Evolutionary conservation across 2,113 vertebrate genomes (phyloP).

Genomic region (Pterocles gutturalis): DNA sequence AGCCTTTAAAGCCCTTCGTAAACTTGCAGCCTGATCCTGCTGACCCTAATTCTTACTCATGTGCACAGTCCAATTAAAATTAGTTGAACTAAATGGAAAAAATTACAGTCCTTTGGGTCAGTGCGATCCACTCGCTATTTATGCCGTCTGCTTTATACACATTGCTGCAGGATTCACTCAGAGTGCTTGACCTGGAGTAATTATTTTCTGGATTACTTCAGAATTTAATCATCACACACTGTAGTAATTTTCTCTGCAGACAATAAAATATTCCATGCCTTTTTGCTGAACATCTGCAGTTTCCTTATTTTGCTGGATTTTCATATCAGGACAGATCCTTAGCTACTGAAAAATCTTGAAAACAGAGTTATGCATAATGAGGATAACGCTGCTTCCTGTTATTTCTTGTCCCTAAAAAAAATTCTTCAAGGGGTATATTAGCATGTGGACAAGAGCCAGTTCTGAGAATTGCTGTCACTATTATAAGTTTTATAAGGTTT

Average conservation of each 20-base stretch:
- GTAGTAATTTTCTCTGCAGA: background rate
- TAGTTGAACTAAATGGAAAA: background rate
- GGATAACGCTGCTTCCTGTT: background rate
- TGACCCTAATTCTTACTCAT: slow-evolving; percentile 23
- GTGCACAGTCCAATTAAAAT: slow-evolving; percentile 40
- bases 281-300: background rate
- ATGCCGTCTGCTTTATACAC: background rate
- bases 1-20: slow-evolving; percentile 30
- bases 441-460: background rate
- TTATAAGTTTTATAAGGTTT: background rate
- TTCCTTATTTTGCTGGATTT: slow-evolving; percentile 18
- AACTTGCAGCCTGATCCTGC: slow-evolving; percentile 32
- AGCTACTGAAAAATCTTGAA: background rate
- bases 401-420: background rate
- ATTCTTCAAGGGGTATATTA: background rate
- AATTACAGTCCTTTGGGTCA: background rate
- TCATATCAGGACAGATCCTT: background rate
- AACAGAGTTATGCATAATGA: background rate
- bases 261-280: background rate
- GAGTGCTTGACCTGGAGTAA: background rate
- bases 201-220: background rate
- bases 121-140: background rate
- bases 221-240: background rate
- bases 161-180: background rate
- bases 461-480: background rate